phyloP scores from a whole-genome alignment of 2,797 vertebrate genomes.

The Amazona ochrocephala region DNA sequence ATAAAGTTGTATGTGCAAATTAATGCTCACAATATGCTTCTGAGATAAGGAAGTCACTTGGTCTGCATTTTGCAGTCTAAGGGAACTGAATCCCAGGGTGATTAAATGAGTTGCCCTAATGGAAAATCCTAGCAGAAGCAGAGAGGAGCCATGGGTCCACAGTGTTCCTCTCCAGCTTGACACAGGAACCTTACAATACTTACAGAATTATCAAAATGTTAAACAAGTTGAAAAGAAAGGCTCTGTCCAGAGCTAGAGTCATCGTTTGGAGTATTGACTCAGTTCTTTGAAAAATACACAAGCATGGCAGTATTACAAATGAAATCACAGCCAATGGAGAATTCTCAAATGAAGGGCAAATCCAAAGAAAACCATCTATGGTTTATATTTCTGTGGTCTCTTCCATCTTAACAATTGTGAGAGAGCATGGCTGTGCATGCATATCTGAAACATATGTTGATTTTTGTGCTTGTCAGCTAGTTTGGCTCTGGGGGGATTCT shows the following conservation, averaged over 20 bases:
- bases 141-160: accelerated
- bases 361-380: constrained; percentile 38
- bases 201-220: constrained; percentile 20
- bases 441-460: constrained; percentile 65
- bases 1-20: not conserved
- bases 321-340: constrained; percentile 22
- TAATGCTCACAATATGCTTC: not conserved
- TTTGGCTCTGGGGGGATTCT: constrained; percentile 52
- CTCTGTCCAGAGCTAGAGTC: constrained; percentile 7
- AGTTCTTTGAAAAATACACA: constrained; percentile 46
- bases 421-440: constrained; percentile 38
- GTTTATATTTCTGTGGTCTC: constrained; percentile 33
- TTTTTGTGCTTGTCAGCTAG: constrained; percentile 60
- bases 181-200: not conserved
- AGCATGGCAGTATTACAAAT: not conserved
- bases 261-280: constrained; percentile 37
- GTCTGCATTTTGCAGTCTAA: not conserved
- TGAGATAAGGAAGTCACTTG: not conserved
- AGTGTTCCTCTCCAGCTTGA: not conserved
- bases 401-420: constrained; percentile 47
- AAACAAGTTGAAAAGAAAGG: constrained; percentile 21
- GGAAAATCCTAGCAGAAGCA: not conserved
- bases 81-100: not conserved
- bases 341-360: constrained; percentile 28
- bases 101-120: not conserved